Evolutionary conservation across 2,888 invertebrate species (phyloP).

Genomic region (Phlogophora meticulosa): DNA sequence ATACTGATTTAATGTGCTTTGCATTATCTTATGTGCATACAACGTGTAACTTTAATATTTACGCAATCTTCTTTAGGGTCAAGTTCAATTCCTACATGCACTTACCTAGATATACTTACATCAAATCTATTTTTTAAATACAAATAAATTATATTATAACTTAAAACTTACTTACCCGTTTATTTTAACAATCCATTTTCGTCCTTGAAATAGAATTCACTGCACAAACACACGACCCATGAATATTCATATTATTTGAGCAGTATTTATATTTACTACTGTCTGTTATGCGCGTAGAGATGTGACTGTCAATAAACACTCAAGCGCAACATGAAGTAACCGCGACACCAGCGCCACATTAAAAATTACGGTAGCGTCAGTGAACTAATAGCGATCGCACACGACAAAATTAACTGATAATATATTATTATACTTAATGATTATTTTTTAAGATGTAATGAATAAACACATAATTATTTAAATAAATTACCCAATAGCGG

Average conservation of each 20-base stretch:
- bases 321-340: constrained; percentile 33
- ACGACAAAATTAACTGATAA: constrained; percentile 31
- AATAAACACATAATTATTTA: constrained; percentile 32
- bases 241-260: constrained; percentile 32
- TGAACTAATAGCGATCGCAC: constrained; percentile 33
- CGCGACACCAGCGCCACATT: constrained; percentile 32
- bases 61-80: constrained; percentile 38
- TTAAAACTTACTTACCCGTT: constrained; percentile 36
- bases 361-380: constrained; percentile 33
- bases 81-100: constrained; percentile 39
- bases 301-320: constrained; percentile 33
- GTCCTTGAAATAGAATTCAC: constrained; percentile 38
- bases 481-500: constrained; percentile 33
- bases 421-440: constrained; percentile 32
- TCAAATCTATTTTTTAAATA: constrained; percentile 44
- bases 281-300: constrained; percentile 33
- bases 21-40: constrained; percentile 40
- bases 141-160: constrained; percentile 44
- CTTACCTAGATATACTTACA: constrained; percentile 39
- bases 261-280: constrained; percentile 33
- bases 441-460: constrained; percentile 33
- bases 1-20: constrained; percentile 41
- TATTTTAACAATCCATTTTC: constrained; percentile 38
- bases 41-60: constrained; percentile 39
- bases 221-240: constrained; percentile 33